phyloP scores from a whole-genome alignment of 2,888 invertebrate species.

The Dysmachus trigonus region DNA sequence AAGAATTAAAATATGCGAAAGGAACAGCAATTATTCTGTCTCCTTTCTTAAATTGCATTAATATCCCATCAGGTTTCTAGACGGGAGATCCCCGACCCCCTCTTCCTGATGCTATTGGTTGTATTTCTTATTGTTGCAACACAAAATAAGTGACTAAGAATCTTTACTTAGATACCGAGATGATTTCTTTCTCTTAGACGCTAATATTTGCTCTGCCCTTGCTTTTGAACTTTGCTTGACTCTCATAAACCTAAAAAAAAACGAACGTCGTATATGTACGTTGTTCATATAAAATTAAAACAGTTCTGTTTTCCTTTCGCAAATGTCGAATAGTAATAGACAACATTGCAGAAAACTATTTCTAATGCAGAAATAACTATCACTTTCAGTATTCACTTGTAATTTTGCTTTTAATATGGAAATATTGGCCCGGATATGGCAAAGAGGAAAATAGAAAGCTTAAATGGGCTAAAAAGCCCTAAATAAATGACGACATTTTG shows the following conservation, averaged over 20 bases:
- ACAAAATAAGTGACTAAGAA: background rate
- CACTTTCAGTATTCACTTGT: background rate
- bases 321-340: background rate
- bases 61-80: background rate
- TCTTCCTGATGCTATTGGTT: background rate
- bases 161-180: background rate
- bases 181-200: background rate
- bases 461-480: background rate
- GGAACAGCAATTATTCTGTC: background rate
- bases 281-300: background rate
- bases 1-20: background rate
- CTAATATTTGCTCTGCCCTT: background rate
- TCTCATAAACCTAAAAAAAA: background rate
- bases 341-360: background rate
- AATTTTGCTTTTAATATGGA: background rate
- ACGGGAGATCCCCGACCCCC: background rate
- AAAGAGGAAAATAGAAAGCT: background rate
- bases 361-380: background rate
- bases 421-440: background rate
- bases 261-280: background rate
- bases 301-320: background rate
- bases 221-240: background rate
- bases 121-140: background rate
- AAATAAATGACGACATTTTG: background rate
- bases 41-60: background rate